phyloP scores from a whole-genome alignment of 2,888 invertebrate species.

The Bembecia ichneumoniformis region DNA sequence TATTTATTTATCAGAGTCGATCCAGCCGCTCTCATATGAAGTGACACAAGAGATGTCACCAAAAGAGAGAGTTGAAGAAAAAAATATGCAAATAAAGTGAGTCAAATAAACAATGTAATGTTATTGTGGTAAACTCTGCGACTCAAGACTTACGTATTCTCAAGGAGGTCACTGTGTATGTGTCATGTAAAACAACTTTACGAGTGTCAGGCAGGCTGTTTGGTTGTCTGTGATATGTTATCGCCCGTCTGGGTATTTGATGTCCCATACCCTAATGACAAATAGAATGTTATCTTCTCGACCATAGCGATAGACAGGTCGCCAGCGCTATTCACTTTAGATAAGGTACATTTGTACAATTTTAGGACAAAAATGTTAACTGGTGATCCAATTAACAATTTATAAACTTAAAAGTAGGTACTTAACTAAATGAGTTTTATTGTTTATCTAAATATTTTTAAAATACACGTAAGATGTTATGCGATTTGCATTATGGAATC shows the following conservation, averaged over 20 bases:
- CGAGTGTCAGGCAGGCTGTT: constrained; percentile 52
- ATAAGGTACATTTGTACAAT: not conserved
- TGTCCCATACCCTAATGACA: constrained; percentile 22
- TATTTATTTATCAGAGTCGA: too few relatives aligned
- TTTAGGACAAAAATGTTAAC: not conserved
- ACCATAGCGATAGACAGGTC: constrained; percentile 19
- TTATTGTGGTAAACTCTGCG: too few relatives aligned
- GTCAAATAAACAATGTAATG: too few relatives aligned
- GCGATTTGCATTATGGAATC: too few relatives aligned
- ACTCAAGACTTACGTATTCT: not conserved
- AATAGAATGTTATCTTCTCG: constrained; percentile 25
- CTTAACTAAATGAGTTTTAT: too few relatives aligned
- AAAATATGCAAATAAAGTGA: too few relatives aligned
- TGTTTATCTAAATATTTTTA: too few relatives aligned
- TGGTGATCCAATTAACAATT: not conserved
- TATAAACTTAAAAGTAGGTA: not conserved
- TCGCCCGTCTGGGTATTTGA: constrained; percentile 35
- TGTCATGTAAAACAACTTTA: constrained; percentile 48
- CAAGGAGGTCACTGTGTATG: constrained; percentile 16
- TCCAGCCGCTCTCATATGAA: too few relatives aligned
- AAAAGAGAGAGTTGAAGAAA: too few relatives aligned
- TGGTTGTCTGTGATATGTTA: constrained; percentile 49
- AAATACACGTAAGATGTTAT: too few relatives aligned
- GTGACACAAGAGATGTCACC: too few relatives aligned
- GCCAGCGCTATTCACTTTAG: constrained; percentile 3